Conservation (phyloP, 2,888 invertebrate species). For the Dendrolimus pini region DNA sequence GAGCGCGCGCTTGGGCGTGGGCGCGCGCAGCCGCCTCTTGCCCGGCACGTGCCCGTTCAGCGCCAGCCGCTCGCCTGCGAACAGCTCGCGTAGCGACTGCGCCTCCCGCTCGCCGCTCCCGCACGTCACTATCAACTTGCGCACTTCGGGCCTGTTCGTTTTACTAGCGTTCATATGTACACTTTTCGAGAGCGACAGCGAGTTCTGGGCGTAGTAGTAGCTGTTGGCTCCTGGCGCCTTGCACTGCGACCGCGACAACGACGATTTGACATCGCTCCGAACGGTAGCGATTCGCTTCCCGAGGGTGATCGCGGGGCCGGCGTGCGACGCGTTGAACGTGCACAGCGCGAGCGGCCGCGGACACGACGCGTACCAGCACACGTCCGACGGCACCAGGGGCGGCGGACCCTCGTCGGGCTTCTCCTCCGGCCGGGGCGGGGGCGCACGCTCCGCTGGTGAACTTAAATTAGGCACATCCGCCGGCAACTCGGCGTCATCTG, state of each 20-base stretch:
- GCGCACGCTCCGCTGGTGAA: constrained; percentile 28
- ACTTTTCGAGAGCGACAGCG: constrained; percentile 55
- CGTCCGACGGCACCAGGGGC: constrained; percentile 48
- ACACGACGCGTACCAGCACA: constrained; percentile 70
- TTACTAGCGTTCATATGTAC: constrained; percentile 64
- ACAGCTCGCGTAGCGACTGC: constrained; percentile 52
- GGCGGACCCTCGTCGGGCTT: constrained; percentile 35
- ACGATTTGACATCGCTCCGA: constrained; percentile 66
- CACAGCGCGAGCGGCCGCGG: constrained; percentile 78
- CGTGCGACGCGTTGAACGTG: constrained; percentile 74
- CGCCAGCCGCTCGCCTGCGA: constrained; percentile 38
- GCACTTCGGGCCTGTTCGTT: constrained; percentile 65
- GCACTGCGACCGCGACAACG: constrained; percentile 53
- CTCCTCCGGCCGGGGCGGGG: constrained; percentile 24
- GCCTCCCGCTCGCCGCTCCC: constrained; percentile 8
- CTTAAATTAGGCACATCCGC: constrained; percentile 39
- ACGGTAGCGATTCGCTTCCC: constrained; percentile 70
- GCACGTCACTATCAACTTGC: constrained; percentile 67
- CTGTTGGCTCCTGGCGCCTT: constrained; percentile 48
- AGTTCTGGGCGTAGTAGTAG: constrained; percentile 53
- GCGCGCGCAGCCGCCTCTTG: neutral
- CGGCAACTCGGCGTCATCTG: constrained; percentile 45
- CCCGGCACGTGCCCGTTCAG: constrained; percentile 45
- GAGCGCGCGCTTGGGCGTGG: constrained; percentile 18
- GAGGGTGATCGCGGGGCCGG: constrained; percentile 74